Evolutionary conservation across 2,888 invertebrate genomes (phyloP).

Genomic region (Fragum whitleyi): DNA sequence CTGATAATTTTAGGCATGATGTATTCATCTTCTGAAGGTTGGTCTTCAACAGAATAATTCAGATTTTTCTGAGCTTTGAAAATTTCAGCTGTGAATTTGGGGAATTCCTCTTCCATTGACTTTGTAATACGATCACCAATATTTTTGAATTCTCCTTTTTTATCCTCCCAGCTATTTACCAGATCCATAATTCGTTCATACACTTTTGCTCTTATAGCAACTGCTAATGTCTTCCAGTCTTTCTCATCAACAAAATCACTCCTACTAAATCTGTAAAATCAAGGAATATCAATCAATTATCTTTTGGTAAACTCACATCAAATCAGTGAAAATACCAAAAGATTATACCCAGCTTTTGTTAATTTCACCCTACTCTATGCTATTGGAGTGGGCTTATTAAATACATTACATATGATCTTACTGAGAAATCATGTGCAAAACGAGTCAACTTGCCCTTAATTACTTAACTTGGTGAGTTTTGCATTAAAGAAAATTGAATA

Average conservation of each 20-base stretch:
- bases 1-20: slow-evolving; percentile 61
- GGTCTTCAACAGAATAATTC: neutral
- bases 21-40: slow-evolving; percentile 36
- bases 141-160: slow-evolving; percentile 59
- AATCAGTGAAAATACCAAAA: too few species aligned
- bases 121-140: slow-evolving; percentile 62
- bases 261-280: slow-evolving; percentile 42
- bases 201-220: slow-evolving; percentile 57
- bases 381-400: too few species aligned
- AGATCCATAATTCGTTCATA: slow-evolving; percentile 57
- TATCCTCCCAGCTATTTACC: slow-evolving; percentile 70
- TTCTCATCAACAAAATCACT: slow-evolving; percentile 44
- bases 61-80: slow-evolving; percentile 67
- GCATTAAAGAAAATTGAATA: too few species aligned
- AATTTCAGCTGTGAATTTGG: slow-evolving; percentile 69
- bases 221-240: slow-evolving; percentile 58
- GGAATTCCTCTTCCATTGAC: slow-evolving; percentile 67
- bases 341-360: too few species aligned
- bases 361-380: neutral
- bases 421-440: too few species aligned
- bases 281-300: neutral
- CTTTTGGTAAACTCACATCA: too few species aligned
- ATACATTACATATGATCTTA: too few species aligned
- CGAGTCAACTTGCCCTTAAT: too few species aligned
- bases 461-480: too few species aligned